phyloP scores from a whole-genome alignment of 2,113 vertebrate species.

The Indicator maculatus region DNA sequence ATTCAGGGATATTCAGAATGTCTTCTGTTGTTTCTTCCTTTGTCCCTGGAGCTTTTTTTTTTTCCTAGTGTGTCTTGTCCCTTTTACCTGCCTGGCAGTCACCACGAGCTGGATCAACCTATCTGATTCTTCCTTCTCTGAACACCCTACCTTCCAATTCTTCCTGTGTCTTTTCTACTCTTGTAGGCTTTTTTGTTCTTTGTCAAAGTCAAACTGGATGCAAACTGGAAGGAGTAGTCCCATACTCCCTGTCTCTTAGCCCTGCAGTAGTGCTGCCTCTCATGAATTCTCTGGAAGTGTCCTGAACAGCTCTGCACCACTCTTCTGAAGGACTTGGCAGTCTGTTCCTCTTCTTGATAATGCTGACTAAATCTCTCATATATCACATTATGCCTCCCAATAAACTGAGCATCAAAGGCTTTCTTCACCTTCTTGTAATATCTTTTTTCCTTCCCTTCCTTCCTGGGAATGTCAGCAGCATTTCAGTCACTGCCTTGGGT shows the following conservation, averaged over 20 bases:
- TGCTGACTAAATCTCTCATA: conserved; percentile 33
- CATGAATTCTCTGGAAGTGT: conserved; percentile 24
- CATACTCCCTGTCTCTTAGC: neutral
- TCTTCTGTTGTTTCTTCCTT: neutral
- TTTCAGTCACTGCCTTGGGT: neutral
- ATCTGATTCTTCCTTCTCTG: neutral
- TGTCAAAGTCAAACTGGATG: neutral
- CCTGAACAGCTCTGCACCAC: neutral
- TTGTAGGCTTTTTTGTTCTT: neutral
- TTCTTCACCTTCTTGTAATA: neutral
- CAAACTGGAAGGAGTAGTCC: neutral
- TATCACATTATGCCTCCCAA: conserved; percentile 31
- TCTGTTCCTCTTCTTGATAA: neutral
- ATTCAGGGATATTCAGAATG: neutral
- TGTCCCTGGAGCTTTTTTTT: neutral
- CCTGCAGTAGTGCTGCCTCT: neutral
- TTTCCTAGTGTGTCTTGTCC: neutral
- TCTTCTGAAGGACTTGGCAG: conserved; percentile 35
- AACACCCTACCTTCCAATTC: neutral
- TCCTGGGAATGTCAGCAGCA: neutral
- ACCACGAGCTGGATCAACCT: neutral
- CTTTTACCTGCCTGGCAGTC: neutral
- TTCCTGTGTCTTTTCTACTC: neutral
- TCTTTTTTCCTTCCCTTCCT: neutral
- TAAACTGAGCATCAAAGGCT: conserved; percentile 57